These are phyloP conservation scores for Dicycla oo DNA, from an alignment of 2,888 invertebrate genomes.

Conservation along the genomic window DNA sequence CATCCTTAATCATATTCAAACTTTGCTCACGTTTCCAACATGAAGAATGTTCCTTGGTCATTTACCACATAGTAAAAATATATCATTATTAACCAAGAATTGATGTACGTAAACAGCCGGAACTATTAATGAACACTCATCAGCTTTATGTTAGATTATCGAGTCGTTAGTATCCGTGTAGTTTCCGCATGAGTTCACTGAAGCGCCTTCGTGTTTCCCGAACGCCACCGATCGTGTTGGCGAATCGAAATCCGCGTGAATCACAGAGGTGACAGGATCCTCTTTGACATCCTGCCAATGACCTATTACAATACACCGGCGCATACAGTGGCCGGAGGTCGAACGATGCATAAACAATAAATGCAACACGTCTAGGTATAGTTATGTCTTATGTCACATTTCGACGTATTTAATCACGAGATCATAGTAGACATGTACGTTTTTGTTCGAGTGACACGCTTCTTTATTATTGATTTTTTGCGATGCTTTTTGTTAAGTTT, in stretches of 20 bases:
- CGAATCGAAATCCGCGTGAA: conserved; percentile 65
- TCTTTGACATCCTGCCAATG: conserved; percentile 84
- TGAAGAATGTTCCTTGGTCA: no score
- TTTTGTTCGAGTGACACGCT: conserved; percentile 50
- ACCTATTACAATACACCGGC: conserved; percentile 80
- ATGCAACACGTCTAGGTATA: conserved; percentile 64
- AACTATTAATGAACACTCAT: conserved; percentile 44
- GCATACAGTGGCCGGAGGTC: conserved; percentile 64
- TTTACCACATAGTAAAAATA: not conserved
- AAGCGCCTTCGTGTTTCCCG: conserved; percentile 51
- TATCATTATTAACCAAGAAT: conserved; percentile 6
- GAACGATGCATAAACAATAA: conserved; percentile 65
- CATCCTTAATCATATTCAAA: not conserved
- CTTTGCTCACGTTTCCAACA: not conserved
- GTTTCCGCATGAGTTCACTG: conserved; percentile 72
- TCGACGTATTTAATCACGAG: conserved; percentile 58
- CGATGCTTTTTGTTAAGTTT: not conserved
- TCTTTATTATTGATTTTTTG: conserved; percentile 30
- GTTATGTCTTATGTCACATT: conserved; percentile 63
- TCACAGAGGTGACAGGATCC: conserved; percentile 70
- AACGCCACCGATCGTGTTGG: conserved; percentile 37
- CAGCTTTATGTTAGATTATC: conserved; percentile 67
- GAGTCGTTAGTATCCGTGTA: conserved; percentile 63
- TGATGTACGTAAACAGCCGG: conserved; percentile 34
- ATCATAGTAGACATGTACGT: conserved; percentile 35